Conservation (phyloP, 2,113 vertebrate species). For the Pteruthius melanotis region DNA sequence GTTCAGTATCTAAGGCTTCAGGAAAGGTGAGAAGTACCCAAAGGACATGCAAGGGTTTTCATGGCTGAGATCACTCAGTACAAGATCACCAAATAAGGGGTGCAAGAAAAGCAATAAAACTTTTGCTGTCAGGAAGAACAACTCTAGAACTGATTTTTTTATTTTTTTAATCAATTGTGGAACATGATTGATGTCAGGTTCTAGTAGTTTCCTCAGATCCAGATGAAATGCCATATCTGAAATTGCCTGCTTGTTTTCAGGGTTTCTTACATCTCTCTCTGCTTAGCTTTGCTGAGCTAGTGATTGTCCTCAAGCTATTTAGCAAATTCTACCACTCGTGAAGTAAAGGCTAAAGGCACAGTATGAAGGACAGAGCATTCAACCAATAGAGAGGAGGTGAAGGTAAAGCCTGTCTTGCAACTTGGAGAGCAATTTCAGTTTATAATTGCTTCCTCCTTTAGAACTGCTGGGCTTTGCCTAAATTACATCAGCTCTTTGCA, state of each 20-base stretch:
- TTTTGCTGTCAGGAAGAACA: not conserved
- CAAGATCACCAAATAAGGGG: not conserved
- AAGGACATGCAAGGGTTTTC: not conserved
- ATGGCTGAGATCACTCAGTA: not conserved
- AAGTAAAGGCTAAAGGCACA: not conserved
- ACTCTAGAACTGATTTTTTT: accelerated
- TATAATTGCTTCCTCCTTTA: not conserved
- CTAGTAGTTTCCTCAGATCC: not conserved
- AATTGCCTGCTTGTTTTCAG: not conserved
- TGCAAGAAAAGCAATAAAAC: not conserved
- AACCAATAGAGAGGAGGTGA: not conserved
- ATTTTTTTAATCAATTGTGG: not conserved
- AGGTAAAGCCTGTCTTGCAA: not conserved
- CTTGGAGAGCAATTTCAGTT: not conserved
- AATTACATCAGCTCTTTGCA: not conserved
- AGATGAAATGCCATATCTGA: not conserved
- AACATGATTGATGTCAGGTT: not conserved
- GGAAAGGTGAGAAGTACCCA: not conserved
- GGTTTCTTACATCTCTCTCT: not conserved
- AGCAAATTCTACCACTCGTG: not conserved
- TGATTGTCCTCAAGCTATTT: not conserved
- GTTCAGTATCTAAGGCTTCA: not conserved
- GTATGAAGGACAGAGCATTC: not conserved
- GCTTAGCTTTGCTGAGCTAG: not conserved
- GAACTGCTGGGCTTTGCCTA: not conserved